phyloP scores from a whole-genome alignment of 2,888 invertebrate species.

The Cataglyphis altisquamis region DNA sequence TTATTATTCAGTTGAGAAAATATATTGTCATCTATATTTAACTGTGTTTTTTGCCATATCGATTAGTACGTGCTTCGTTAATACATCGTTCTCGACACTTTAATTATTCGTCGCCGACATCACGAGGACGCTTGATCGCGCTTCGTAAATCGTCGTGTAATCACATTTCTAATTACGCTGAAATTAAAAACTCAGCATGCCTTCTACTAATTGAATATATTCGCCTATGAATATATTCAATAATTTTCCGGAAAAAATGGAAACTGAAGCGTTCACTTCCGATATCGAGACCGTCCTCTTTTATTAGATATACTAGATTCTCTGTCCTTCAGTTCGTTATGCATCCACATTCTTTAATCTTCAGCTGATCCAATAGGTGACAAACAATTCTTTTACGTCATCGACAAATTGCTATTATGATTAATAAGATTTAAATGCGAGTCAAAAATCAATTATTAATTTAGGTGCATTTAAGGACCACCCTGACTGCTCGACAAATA shows the following conservation, averaged over 20 bases:
- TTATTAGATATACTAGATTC: conserved; percentile 19
- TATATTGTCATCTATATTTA: background rate
- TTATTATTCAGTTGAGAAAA: background rate
- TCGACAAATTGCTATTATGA: background rate
- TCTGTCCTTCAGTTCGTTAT: background rate
- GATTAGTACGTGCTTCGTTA: background rate
- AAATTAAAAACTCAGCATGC: conserved; percentile 30
- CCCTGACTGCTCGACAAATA: too few species aligned
- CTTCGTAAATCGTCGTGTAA: conserved; percentile 34
- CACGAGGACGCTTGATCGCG: background rate
- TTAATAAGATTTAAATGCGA: background rate
- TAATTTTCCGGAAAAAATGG: conserved; percentile 20
- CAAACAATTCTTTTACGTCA: background rate
- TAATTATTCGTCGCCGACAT: conserved; percentile 18
- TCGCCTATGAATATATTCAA: background rate
- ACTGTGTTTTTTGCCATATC: background rate
- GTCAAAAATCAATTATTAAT: background rate
- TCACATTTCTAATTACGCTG: conserved; percentile 42
- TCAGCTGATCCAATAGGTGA: background rate
- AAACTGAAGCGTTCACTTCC: conserved; percentile 7
- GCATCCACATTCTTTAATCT: conserved; percentile 8
- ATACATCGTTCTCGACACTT: background rate
- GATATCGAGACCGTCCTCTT: background rate
- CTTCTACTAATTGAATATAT: conserved; percentile 30
- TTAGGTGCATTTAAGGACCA: background rate